Conservation (phyloP, 1,140 invertebrate genomes). For the Heliconius hewitsoni region DNA sequence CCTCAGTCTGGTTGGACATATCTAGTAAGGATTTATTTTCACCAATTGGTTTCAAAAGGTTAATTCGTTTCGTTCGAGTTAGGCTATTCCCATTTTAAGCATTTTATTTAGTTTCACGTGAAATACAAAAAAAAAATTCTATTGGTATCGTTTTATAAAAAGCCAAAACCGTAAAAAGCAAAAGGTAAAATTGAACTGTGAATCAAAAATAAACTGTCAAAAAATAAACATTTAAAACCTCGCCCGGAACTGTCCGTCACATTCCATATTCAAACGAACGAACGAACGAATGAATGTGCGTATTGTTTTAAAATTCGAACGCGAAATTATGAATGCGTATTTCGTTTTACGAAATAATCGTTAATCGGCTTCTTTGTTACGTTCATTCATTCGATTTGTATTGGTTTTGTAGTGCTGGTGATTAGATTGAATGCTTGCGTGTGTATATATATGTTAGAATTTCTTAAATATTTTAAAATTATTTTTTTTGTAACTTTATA, state of each 20-base stretch:
- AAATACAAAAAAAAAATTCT: not conserved
- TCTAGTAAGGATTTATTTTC: too few relatives aligned
- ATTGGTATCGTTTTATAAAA: slow-evolving; percentile 12
- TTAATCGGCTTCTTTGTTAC: slow-evolving; percentile 67
- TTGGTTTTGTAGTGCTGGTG: slow-evolving; percentile 30
- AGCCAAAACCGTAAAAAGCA: slow-evolving; percentile 18
- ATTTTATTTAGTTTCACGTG: too few relatives aligned
- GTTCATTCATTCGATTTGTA: slow-evolving; percentile 45
- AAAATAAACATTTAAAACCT: slow-evolving; percentile 40
- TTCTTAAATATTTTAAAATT: too few relatives aligned
- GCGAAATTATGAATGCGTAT: slow-evolving; percentile 59
- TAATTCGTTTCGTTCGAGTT: not conserved
- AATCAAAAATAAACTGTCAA: slow-evolving; percentile 60
- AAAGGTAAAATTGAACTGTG: slow-evolving; percentile 31
- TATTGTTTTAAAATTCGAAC: slow-evolving; percentile 75
- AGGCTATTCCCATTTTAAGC: not conserved
- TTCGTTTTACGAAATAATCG: slow-evolving; percentile 60
- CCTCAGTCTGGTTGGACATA: too few relatives aligned
- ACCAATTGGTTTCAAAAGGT: too few relatives aligned
- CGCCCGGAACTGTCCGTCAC: slow-evolving; percentile 67
- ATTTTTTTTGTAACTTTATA: too few relatives aligned
- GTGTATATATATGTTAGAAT: too few relatives aligned
- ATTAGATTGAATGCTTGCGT: not conserved
- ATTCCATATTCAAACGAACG: slow-evolving; percentile 65
- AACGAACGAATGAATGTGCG: slow-evolving; percentile 64